Evolutionary conservation across 2,888 invertebrate genomes (phyloP).

Genomic region (Chrysotoxum bicinctum): DNA sequence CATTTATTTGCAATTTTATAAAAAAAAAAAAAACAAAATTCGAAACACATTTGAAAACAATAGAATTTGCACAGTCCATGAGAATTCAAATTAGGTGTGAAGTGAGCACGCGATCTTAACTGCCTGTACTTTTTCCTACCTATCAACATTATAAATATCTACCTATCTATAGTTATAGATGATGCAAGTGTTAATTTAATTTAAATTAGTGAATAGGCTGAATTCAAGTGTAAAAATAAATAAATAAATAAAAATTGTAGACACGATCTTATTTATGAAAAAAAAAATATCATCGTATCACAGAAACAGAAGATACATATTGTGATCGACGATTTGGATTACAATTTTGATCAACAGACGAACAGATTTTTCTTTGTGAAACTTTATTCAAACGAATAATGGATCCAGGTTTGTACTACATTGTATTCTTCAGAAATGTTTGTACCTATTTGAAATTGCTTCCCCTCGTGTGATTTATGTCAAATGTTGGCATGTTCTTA

Average conservation of each 20-base stretch:
- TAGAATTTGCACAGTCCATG: conserved; percentile 61
- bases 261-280: not conserved
- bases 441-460: no score
- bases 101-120: conserved; percentile 78
- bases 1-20: not conserved
- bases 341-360: not conserved
- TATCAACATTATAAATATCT: not conserved
- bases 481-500: no score
- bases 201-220: conserved; percentile 61
- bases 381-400: not conserved
- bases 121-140: conserved; percentile 26
- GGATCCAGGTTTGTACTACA: conserved; percentile 67
- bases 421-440: not conserved
- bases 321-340: conserved; percentile 4
- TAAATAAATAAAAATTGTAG: not conserved
- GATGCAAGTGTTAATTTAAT: conserved; percentile 77
- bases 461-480: no score
- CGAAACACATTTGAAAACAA: conserved; percentile 54
- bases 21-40: conserved; percentile 19
- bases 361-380: not conserved
- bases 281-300: not conserved
- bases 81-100: conserved; percentile 77
- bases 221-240: conserved; percentile 32
- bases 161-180: not conserved
- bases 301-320: not conserved